Percentiles rank a stretch among this genome's conserved stretches.
These are phyloP conservation scores for Ferrisia virgata DNA, from an alignment of 2,888 invertebrate species.

Conservation along the genomic window DNA sequence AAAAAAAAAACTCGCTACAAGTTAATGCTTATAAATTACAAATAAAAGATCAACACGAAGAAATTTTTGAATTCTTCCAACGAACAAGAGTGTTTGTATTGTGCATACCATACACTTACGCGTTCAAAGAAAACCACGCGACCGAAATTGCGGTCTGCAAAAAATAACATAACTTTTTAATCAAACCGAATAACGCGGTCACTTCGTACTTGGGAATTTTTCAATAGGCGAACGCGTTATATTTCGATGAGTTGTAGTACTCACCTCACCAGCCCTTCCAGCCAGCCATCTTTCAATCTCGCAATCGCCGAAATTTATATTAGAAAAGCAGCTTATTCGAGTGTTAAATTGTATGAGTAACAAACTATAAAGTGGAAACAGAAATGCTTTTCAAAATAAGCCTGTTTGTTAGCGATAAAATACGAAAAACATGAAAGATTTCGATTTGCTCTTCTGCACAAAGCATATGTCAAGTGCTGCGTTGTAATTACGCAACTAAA, in stretches of 20 bases:
- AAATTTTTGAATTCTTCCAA: not conserved
- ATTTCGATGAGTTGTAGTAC: not conserved
- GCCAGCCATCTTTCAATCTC: too few relatives aligned
- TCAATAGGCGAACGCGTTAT: not conserved
- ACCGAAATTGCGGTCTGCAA: not conserved
- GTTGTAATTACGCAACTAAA: not conserved
- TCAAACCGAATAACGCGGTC: not conserved
- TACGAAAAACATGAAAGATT: slow-evolving; percentile 25
- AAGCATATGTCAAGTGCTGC: slow-evolving; percentile 24
- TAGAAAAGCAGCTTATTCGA: slow-evolving; percentile 20
- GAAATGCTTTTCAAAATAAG: slow-evolving; percentile 27
- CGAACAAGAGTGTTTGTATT: not conserved
- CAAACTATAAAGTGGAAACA: slow-evolving; percentile 22
- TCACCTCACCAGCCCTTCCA: not conserved
- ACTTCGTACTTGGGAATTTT: not conserved
- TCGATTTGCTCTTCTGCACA: not conserved
- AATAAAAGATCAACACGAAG: slow-evolving; percentile 29
- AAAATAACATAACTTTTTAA: not conserved
- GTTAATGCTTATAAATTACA: slow-evolving; percentile 30
- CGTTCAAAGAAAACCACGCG: not conserved
- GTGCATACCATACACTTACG: not conserved
- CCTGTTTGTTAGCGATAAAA: slow-evolving; percentile 33
- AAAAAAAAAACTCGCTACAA: slow-evolving; percentile 30
- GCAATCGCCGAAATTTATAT: not conserved
- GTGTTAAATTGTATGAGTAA: slow-evolving; percentile 33